These are phyloP conservation scores for Pygoscelis adeliae DNA, from an alignment of 2,113 vertebrate species.

Conservation along the genomic window DNA sequence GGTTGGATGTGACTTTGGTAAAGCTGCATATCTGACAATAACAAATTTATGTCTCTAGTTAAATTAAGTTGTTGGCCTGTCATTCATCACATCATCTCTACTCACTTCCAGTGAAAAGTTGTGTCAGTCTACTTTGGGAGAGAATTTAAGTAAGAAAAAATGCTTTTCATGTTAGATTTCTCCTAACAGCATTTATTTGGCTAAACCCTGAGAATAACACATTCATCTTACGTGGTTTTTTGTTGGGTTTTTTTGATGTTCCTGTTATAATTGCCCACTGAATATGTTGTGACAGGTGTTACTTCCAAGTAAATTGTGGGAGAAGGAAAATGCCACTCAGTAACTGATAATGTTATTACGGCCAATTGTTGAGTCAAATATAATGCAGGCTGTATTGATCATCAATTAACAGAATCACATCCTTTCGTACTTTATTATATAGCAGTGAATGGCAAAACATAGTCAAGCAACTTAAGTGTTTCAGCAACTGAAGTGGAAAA, in stretches of 20 bases:
- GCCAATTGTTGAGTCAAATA: not conserved
- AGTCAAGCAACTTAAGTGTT: not conserved
- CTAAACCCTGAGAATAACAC: not conserved
- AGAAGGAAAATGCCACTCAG: not conserved
- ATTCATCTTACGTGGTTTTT: not conserved
- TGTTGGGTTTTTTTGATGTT: not conserved
- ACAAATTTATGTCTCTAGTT: not conserved
- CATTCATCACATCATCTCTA: slow-evolving; percentile 14
- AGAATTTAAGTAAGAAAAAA: not conserved
- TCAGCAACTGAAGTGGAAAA: not conserved
- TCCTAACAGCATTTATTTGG: not conserved
- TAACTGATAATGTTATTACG: not conserved
- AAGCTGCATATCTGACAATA: slow-evolving; percentile 5
- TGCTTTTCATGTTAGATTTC: not conserved
- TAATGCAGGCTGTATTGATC: not conserved
- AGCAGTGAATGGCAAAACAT: not conserved
- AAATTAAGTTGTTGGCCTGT: slow-evolving; percentile 20
- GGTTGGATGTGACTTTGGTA: not conserved
- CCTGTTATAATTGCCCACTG: not conserved
- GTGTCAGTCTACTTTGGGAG: not conserved
- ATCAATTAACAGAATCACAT: not conserved
- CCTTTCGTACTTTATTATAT: not conserved
- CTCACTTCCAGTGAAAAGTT: not conserved
- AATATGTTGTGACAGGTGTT: not conserved
- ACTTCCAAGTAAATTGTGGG: not conserved